phyloP scores from a whole-genome alignment of 2,113 vertebrate species.

The Cervus canadensis region DNA sequence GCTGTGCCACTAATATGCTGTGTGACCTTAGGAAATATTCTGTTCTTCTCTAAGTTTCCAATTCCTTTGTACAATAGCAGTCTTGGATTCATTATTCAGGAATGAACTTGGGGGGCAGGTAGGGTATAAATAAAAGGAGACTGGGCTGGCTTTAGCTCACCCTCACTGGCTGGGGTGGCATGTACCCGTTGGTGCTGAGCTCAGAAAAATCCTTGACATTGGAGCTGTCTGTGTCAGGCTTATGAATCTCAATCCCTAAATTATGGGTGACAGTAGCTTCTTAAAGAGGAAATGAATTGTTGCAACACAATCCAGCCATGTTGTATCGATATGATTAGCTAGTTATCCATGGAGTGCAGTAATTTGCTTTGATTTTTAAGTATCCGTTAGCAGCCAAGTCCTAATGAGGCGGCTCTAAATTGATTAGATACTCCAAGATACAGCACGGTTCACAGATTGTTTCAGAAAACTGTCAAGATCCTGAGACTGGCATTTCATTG shows the following conservation, averaged over 20 bases:
- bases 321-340: conserved; percentile 85
- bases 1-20: neutral
- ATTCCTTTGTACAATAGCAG: neutral
- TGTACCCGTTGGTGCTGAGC: neutral
- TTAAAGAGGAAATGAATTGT: conserved; percentile 80
- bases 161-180: neutral
- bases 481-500: conserved; percentile 91
- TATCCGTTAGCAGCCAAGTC: conserved; percentile 82
- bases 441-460: conserved; percentile 87
- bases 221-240: conserved; percentile 59
- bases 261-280: conserved; percentile 78
- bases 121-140: neutral
- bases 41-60: neutral
- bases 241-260: conserved; percentile 81
- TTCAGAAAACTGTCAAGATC: conserved; percentile 91
- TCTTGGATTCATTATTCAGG: neutral
- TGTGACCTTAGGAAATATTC: neutral
- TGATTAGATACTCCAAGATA: conserved; percentile 88
- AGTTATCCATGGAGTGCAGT: conserved; percentile 83
- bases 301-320: conserved; percentile 78
- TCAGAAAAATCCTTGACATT: conserved; percentile 67
- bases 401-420: conserved; percentile 90
- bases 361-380: conserved; percentile 90
- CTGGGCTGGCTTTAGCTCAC: neutral
- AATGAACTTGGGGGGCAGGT: neutral